Base-by-base conservation (phyloP, 2,888 invertebrate species). In the Danaus chrysippus region DNA sequence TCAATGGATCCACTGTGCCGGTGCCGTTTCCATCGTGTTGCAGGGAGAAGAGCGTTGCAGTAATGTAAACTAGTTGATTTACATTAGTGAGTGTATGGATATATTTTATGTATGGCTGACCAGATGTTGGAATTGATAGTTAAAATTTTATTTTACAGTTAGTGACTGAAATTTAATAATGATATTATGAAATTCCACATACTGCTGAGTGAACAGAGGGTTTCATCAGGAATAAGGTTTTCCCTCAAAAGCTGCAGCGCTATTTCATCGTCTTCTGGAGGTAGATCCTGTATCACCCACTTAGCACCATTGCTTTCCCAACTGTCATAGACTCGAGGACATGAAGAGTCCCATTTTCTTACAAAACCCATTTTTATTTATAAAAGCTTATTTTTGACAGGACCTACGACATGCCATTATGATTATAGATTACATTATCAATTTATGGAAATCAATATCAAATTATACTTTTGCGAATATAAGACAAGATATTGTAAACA, bases 241-340 rank as follows among this genome's bases (percentile, higher is more conserved):
- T 23, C 23, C 23, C 23, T 23, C 9, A 87, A 61, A 1, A 87
- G 66, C 10, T 75, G 62, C 5, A 85, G 0, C 0, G 84, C 86
- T 11, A 64, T 63, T 10, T 82, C 83, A 34, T 85, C 82, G 34
- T 87, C 83, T 65, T 84, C 83, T 0, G 85, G 82, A 0, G 73
- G 71, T 1, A 88, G 71, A 64, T 88, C 88, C 62, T 83, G 83
- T 42, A 88, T 76, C 10, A 82, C 71, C 77, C 79, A 87, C 9
- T 68, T 73, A 1, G 62, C 71, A 0, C 79, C 83, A 6, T 76
- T 71, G 0, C 69, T 66, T 42, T 81, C 75, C 84, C 86, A 88
- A 0, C 72, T 69, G 34, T 81, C 77, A 73, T 81, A 88, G 8
- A 78, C 71, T 1, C 71, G 71, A 0, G 87, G 87, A 60, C 72